A percentile compares a stretch with the other conserved stretches of the same genome.
phyloP scores from a whole-genome alignment of 2,113 vertebrate species.

The Beaufortia kweichowensis region DNA sequence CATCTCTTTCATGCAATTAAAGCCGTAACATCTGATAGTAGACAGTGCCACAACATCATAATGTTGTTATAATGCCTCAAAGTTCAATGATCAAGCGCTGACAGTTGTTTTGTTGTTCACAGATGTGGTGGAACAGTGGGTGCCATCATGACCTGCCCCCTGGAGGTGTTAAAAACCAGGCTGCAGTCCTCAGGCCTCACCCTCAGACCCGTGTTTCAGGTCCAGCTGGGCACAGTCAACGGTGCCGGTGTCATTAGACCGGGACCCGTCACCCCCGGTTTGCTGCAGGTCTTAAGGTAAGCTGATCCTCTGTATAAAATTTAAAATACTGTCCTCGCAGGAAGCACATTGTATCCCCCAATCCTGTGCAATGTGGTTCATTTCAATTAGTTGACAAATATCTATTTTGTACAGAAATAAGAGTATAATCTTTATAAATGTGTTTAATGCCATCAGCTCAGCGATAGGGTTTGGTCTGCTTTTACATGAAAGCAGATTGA shows the following conservation, averaged over 20 bases:
- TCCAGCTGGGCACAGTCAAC: slow-evolving; percentile 89
- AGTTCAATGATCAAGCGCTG: background rate
- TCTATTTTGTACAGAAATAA: too few relatives aligned
- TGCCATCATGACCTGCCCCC: slow-evolving; percentile 91
- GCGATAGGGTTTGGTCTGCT: background rate
- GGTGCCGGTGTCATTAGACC: slow-evolving; percentile 88
- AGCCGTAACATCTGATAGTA: background rate
- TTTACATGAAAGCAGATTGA: background rate
- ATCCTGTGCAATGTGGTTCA: too few relatives aligned
- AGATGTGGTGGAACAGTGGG: slow-evolving; percentile 96
- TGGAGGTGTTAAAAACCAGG: slow-evolving; percentile 94
- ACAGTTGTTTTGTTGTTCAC: slow-evolving; percentile 48
- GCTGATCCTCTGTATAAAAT: slow-evolving; percentile 33
- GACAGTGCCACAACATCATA: too few relatives aligned
- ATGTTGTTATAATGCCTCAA: too few relatives aligned
- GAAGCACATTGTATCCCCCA: too few relatives aligned
- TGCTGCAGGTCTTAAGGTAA: slow-evolving; percentile 91
- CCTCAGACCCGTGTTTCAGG: slow-evolving; percentile 87
- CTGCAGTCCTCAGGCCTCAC: slow-evolving; percentile 89
- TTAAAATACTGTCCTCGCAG: background rate
- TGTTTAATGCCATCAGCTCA: background rate
- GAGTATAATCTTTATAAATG: too few relatives aligned
- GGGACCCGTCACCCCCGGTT: slow-evolving; percentile 82
- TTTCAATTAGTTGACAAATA: too few relatives aligned
- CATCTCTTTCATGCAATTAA: background rate